These are phyloP conservation scores for Centropristis striata DNA, from an alignment of 2,113 vertebrate species.

Conservation along the genomic window DNA sequence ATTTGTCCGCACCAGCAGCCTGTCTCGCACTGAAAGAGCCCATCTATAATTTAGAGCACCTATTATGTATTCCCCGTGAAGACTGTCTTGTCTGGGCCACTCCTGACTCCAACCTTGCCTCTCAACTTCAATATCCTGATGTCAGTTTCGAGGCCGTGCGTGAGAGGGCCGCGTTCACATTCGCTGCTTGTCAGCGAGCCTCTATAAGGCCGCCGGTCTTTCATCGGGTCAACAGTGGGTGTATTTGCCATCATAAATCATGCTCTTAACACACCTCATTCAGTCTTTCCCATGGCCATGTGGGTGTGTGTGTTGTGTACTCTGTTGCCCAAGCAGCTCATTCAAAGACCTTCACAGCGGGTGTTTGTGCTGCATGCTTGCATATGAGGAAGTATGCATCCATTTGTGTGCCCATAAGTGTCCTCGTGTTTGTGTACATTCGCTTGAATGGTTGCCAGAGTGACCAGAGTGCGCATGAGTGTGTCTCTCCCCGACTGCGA, in stretches of 20 bases:
- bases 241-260: conserved; percentile 60
- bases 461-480: conserved; percentile 4
- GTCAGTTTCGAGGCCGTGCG: not conserved
- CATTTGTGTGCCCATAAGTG: not conserved
- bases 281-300: conserved; percentile 41
- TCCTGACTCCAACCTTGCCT: conserved; percentile 42
- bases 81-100: conserved; percentile 59
- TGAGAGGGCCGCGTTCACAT: not conserved
- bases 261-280: conserved; percentile 46
- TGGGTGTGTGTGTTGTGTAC: conserved; percentile 38
- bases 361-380: not conserved
- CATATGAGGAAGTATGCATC: conserved; percentile 29
- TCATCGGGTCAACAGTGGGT: conserved; percentile 38
- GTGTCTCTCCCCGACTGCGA: not conserved
- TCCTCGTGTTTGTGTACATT: conserved; percentile 7
- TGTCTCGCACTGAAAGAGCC: conserved; percentile 7
- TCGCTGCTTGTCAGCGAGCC: conserved; percentile 14
- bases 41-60: conserved; percentile 71
- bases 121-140: conserved; percentile 47
- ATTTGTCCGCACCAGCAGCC: not conserved
- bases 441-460: conserved; percentile 23
- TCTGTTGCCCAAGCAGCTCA: conserved; percentile 32
- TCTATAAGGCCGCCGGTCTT: conserved; percentile 20
- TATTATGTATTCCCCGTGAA: conserved; percentile 66
- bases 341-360: conserved; percentile 15